phyloP scores from a whole-genome alignment of 2,113 vertebrate species.

The Paradisaea rubra region DNA sequence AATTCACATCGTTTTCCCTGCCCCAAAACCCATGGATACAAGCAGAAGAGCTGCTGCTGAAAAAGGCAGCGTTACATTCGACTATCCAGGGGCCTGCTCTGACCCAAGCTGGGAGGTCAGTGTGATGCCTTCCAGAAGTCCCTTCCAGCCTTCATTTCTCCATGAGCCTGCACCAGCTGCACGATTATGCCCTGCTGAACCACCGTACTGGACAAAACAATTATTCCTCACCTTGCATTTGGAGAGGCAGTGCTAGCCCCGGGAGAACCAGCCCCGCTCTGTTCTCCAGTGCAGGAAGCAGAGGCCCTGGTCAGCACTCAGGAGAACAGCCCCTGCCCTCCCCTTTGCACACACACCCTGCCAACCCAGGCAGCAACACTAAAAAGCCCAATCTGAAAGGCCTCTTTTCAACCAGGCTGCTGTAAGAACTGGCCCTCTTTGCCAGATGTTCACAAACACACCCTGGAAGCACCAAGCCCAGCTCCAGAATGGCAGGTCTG shows the following conservation, averaged over 20 bases:
- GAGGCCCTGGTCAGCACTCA: neutral
- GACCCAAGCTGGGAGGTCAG: neutral
- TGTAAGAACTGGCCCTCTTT: neutral
- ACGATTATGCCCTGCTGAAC: neutral
- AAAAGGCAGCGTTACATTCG: accelerated
- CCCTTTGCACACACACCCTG: neutral
- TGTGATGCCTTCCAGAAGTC: neutral
- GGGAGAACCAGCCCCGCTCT: accelerated
- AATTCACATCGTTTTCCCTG: neutral
- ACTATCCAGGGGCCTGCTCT: accelerated
- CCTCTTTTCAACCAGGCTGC: accelerated
- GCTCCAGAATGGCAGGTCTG: neutral
- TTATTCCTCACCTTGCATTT: neutral
- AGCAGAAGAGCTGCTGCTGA: neutral
- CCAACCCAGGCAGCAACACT: neutral
- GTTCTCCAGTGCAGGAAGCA: neutral
- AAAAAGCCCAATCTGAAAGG: neutral
- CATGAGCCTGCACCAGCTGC: neutral
- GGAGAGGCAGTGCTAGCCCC: neutral
- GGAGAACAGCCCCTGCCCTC: neutral
- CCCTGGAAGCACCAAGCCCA: neutral
- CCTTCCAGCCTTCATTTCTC: neutral
- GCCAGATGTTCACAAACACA: neutral
- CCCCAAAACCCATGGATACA: accelerated
- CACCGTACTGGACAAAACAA: neutral